Evolutionary conservation across 2,113 vertebrate species (phyloP), one percentile per base, ranked within the genome.

Genomic region (Etheostoma spectabile): DNA sequence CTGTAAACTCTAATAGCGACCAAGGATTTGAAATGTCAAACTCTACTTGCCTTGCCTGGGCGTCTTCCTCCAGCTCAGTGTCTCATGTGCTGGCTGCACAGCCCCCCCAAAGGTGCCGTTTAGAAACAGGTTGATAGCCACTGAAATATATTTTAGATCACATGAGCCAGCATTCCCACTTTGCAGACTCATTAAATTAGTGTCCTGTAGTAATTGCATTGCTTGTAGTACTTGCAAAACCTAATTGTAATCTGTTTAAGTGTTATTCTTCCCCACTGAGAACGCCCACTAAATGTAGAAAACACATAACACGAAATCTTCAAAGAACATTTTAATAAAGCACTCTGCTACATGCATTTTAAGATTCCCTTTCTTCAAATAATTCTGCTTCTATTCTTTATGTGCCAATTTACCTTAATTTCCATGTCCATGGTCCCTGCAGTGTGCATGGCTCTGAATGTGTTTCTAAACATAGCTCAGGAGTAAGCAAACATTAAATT

Each of bases 401-500:
- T 56, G n/a, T 69, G 22, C n/a, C 51, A 63, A 27, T 64, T 48
- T 51, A 53, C 49, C 56, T 56, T 62, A 2, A 55, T 74, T 33
- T 76, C 33, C 27, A 30, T 15, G 1, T 30, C 57, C 33, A 46
- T 61, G 38, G 49, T 69, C 56, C 64, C 33, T 59, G 59, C 21
- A 18, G 8, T 42, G 21, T 56, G 56, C 46, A n/a, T 21, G 49
- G 1, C 65, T 71, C 3, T 56, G n/a, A 68, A 64, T 10, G 42
- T 13, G 38, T 53, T 82, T 46, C 80, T 45, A 80, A 88, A 86
- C 56, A 84, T 75, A 87, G 57, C 67, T 49, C 30, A 48, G 49
- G 45, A 86, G 55, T 56, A 66, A 90, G 64, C 63, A 70, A 82
- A 66, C 86, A 74, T 80, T 87, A 82, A 80, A 94, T 93, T 88